A percentile compares a stretch with the other conserved stretches of the same genome.
Conservation (phyloP, 1,140 invertebrate species). For the Ephestia elutella region DNA sequence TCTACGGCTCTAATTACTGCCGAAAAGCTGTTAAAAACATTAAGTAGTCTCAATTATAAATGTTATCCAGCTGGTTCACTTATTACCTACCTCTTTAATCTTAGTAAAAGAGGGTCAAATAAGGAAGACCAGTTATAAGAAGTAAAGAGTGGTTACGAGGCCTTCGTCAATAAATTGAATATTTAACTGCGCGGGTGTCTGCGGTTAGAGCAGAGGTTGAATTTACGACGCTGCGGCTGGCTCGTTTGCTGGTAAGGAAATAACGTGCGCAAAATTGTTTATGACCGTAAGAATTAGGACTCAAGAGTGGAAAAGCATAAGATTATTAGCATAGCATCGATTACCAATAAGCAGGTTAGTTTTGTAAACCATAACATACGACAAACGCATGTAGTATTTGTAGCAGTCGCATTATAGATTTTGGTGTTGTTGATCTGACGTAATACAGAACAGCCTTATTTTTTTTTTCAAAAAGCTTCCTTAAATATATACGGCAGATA, state of each 20-base stretch:
- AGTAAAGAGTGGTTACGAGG: slow-evolving; percentile 13
- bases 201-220: slow-evolving; percentile 20
- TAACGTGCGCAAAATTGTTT: slow-evolving; percentile 35
- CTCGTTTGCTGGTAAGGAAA: slow-evolving; percentile 20
- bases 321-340: background rate
- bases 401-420: no score
- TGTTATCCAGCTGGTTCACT: background rate
- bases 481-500: no score
- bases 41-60: background rate
- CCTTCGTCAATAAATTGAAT: slow-evolving; percentile 34
- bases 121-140: background rate
- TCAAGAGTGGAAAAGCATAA: background rate
- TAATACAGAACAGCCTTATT: no score
- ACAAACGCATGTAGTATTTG: no score
- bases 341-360: no score
- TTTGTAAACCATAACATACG: no score
- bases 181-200: slow-evolving; percentile 30
- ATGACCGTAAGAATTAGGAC: slow-evolving; percentile 18
- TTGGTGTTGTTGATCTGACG: no score
- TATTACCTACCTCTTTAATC: background rate
- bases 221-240: slow-evolving; percentile 26
- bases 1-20: background rate
- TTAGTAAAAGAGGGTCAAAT: background rate
- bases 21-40: background rate
- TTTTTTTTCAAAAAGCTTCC: no score